Conservation (phyloP, 2,797 vertebrate species). For the Sarcoramphus papa region DNA sequence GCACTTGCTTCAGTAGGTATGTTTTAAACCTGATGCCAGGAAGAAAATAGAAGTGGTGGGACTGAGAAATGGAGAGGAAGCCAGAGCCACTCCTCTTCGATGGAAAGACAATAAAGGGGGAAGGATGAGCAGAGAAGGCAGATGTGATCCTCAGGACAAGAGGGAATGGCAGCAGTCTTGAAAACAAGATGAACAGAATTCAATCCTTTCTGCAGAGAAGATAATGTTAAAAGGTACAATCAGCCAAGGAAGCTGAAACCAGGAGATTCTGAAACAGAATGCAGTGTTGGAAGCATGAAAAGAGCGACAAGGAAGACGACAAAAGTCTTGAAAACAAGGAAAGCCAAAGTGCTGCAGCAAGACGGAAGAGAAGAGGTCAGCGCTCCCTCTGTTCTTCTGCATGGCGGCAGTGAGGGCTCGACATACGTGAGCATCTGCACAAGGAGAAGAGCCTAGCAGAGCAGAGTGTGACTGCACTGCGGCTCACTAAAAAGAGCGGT, state of each 20-base stretch:
- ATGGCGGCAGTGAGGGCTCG: fast-evolving
- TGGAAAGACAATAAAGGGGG: background rate
- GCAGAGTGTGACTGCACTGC: background rate
- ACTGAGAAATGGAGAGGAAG: background rate
- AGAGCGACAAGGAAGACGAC: background rate
- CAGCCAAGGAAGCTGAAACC: background rate
- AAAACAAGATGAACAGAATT: background rate
- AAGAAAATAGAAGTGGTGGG: background rate
- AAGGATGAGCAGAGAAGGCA: background rate
- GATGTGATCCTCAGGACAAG: background rate
- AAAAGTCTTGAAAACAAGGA: background rate
- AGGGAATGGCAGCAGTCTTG: background rate
- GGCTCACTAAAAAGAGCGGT: background rate
- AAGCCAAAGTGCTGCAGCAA: background rate
- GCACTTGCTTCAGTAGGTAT: background rate
- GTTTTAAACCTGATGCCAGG: background rate
- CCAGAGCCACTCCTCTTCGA: background rate
- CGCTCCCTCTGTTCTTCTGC: background rate
- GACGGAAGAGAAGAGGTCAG: background rate
- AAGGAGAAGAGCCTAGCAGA: background rate
- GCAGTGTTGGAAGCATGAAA: background rate
- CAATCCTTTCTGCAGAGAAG: background rate
- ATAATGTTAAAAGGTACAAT: background rate
- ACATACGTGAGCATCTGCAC: fast-evolving
- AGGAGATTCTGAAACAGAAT: background rate